phyloP scores from a whole-genome alignment of 2,888 invertebrate species.

The Polyploca ridens region DNA sequence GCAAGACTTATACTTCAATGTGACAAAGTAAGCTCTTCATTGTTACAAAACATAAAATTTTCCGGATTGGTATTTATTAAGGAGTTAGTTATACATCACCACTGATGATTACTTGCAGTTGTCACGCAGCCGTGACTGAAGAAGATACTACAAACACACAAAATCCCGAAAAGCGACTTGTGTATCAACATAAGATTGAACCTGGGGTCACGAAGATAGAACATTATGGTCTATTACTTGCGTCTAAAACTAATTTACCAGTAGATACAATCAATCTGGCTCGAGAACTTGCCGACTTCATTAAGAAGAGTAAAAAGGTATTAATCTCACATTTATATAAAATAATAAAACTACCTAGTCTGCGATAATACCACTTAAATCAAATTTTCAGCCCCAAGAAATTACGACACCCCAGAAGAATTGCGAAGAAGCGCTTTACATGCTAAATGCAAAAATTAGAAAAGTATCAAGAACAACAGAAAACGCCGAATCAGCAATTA shows the following conservation, averaged over 20 bases:
- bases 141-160: constrained; percentile 54
- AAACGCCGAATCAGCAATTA: constrained; percentile 39
- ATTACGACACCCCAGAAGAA: constrained; percentile 44
- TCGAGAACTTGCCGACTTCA: constrained; percentile 71
- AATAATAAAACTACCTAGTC: background rate
- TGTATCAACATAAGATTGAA: constrained; percentile 87
- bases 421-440: constrained; percentile 60
- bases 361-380: background rate
- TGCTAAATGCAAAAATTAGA: constrained; percentile 63
- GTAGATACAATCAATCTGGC: constrained; percentile 82
- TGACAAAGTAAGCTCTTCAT: constrained; percentile 86
- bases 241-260: constrained; percentile 86
- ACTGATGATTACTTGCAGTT: constrained; percentile 42
- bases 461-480: constrained; percentile 54
- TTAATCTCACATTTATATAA: background rate
- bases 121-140: constrained; percentile 70
- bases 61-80: background rate
- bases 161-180: constrained; percentile 62
- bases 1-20: constrained; percentile 87
- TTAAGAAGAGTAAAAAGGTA: constrained; percentile 66
- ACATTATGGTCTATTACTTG: constrained; percentile 88
- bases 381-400: constrained; percentile 53
- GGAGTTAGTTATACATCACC: too few relatives aligned
- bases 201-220: constrained; percentile 85
- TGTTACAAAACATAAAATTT: background rate